These are phyloP conservation scores for Ciconia boyciana DNA, from an alignment of 2,113 vertebrate genomes.

Conservation along the genomic window DNA sequence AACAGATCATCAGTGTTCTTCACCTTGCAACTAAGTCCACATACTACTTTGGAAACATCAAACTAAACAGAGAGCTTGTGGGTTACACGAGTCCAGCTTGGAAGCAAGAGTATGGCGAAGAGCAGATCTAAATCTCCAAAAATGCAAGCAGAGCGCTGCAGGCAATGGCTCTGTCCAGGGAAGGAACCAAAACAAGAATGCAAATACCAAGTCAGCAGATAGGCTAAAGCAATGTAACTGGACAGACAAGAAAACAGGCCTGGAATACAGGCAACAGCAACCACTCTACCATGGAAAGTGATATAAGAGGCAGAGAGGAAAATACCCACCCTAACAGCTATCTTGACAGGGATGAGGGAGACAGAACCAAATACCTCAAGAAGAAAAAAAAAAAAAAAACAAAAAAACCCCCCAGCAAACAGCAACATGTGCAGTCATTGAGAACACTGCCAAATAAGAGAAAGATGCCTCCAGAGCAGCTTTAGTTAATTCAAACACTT, in stretches of 20 bases:
- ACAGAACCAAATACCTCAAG: neutral
- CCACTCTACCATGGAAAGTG: neutral
- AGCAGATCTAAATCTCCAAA: neutral
- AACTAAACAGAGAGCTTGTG: neutral
- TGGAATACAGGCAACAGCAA: neutral
- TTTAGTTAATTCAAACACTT: conserved; percentile 10
- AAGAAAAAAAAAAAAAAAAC: neutral
- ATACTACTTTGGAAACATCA: neutral
- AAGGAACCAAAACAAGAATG: neutral
- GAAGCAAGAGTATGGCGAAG: neutral
- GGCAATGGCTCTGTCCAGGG: neutral
- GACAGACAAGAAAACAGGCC: neutral
- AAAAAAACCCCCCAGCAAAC: neutral
- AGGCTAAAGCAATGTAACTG: neutral
- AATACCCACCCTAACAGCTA: neutral
- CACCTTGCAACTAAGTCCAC: neutral
- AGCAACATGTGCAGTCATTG: fast-evolving
- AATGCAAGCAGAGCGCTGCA: neutral
- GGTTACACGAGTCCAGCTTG: neutral
- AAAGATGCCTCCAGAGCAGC: neutral
- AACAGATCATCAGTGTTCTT: neutral
- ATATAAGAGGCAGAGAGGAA: neutral
- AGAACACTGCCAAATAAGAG: neutral
- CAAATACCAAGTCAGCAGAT: neutral
- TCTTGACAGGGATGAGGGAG: neutral